Percentiles rank a stretch among this genome's conserved stretches.
phyloP scores from a whole-genome alignment of 2,797 vertebrate species.

The Sebastes cheni region DNA sequence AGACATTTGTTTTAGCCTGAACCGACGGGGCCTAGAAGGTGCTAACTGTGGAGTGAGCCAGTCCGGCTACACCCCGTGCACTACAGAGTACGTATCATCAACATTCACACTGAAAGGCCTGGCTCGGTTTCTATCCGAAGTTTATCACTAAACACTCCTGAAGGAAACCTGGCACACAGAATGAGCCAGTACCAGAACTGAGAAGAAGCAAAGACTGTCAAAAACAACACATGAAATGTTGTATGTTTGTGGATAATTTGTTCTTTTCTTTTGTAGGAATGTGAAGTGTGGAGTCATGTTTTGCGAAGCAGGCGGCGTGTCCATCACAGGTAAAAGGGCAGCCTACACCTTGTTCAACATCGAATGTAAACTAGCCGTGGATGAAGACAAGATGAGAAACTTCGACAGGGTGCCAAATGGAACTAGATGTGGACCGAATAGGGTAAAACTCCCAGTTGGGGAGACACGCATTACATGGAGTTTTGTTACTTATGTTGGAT shows the following conservation, averaged over 20 bases:
- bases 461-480: fast-evolving
- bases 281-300: conserved; percentile 85
- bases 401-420: conserved; percentile 84
- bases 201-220: neutral
- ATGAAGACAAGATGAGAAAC: conserved; percentile 62
- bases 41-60: conserved; percentile 76
- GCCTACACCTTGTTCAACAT: neutral
- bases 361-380: conserved; percentile 67
- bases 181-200: neutral
- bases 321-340: conserved; percentile 73
- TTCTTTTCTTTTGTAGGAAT: conserved; percentile 52
- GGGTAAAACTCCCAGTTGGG: conserved; percentile 70
- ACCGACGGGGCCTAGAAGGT: conserved; percentile 68
- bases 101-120: neutral
- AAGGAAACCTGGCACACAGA: neutral
- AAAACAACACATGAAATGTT: neutral
- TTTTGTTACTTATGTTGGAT: neutral
- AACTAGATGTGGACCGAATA: conserved; percentile 83
- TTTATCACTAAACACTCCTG: neutral
- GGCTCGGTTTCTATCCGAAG: neutral
- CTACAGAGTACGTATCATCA: conserved; percentile 68
- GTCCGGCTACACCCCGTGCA: conserved; percentile 73
- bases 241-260: neutral
- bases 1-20: conserved; percentile 81
- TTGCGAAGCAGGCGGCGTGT: conserved; percentile 82